phyloP scores from a whole-genome alignment of 2,888 invertebrate species.

The Phymatocera aterrima region DNA sequence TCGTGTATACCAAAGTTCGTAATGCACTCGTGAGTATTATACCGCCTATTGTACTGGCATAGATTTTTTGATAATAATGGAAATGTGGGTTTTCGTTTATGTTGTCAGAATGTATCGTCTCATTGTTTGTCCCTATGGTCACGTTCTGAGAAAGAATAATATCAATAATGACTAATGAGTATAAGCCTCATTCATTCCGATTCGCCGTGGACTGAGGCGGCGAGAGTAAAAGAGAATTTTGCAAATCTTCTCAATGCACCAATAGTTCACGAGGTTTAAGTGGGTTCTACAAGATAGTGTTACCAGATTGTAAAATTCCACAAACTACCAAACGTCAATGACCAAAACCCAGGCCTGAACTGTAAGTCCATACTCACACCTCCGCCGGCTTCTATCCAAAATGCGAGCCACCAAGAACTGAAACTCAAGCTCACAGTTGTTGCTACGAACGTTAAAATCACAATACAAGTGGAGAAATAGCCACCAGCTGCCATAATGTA shows the following conservation, averaged over 20 bases:
- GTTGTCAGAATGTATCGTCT: conserved; percentile 62
- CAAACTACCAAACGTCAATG: too few relatives aligned
- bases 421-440: conserved; percentile 77
- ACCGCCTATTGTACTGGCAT: conserved; percentile 75
- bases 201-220: not conserved
- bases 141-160: conserved; percentile 56
- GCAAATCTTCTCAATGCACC: not conserved
- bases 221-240: not conserved
- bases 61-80: conserved; percentile 76
- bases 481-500: conserved; percentile 78
- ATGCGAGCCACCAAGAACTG: conserved; percentile 79
- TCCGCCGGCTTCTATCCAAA: conserved; percentile 75
- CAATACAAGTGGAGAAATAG: conserved; percentile 69
- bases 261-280: not conserved
- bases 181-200: not conserved
- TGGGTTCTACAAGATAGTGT: not conserved
- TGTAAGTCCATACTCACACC: conserved; percentile 69
- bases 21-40: conserved; percentile 77
- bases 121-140: conserved; percentile 56
- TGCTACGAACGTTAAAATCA: conserved; percentile 74
- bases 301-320: too few relatives aligned
- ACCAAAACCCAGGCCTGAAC: too few relatives aligned
- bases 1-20: conserved; percentile 77
- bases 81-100: conserved; percentile 77
- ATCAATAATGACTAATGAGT: not conserved